Evolutionary conservation across 2,113 vertebrate species (phyloP).

Genomic region (Butastur rufipennis): DNA sequence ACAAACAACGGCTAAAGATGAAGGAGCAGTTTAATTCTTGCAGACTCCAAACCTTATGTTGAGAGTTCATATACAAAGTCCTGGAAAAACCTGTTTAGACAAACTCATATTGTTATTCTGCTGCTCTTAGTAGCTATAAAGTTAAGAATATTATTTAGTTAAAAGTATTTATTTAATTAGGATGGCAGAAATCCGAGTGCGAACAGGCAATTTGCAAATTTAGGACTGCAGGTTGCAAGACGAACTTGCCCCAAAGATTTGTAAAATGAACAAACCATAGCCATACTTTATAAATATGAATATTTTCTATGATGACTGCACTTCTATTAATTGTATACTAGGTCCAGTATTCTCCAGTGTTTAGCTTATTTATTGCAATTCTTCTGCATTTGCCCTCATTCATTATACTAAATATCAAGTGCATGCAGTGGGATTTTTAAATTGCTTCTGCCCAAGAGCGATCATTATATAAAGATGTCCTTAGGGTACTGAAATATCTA

Average conservation of each 20-base stretch:
- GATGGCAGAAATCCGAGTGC: not conserved
- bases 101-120: not conserved
- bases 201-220: not conserved
- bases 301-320: not conserved
- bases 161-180: not conserved
- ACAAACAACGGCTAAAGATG: not conserved
- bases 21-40: not conserved
- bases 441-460: conserved; percentile 12
- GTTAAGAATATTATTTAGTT: not conserved
- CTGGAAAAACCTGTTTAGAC: not conserved
- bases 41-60: not conserved
- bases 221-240: not conserved
- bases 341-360: not conserved
- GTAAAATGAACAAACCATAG: not conserved
- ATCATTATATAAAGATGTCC: conserved; percentile 23
- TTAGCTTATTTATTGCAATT: not conserved
- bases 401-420: conserved; percentile 18
- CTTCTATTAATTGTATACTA: not conserved
- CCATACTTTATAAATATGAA: not conserved
- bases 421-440: conserved; percentile 5
- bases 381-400: conserved; percentile 11
- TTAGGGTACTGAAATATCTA: conserved; percentile 16
- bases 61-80: too few species aligned
- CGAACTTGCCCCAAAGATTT: not conserved
- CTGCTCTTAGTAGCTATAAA: not conserved